Conservation (phyloP, 2,797 vertebrate genomes). For the Melanotaenia maccullochi region DNA sequence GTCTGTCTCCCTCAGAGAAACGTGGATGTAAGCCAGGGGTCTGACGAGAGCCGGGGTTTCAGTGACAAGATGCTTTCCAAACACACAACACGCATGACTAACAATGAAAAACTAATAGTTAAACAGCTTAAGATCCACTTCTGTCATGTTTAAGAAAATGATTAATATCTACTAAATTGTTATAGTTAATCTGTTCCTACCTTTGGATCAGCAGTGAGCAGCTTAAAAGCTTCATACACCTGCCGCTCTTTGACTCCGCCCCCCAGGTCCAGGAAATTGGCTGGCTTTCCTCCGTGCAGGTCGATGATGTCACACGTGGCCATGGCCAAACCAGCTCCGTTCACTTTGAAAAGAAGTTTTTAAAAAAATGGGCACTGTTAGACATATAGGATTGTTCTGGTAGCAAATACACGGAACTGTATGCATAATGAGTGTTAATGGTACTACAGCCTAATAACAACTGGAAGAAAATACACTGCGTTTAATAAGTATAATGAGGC, state of each 20-base stretch:
- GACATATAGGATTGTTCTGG: no score
- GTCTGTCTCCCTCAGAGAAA: conserved; percentile 45
- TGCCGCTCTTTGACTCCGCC: conserved; percentile 96
- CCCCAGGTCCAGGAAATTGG: conserved; percentile 97
- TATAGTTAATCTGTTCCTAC: conserved; percentile 73
- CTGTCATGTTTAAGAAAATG: conserved; percentile 2
- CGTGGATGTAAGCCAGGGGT: conserved; percentile 48
- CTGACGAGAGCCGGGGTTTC: conserved; percentile 59
- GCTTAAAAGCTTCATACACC: conserved; percentile 97
- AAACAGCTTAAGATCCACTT: conserved; percentile 8
- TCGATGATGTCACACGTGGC: conserved; percentile 99
- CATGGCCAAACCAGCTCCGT: conserved; percentile 98
- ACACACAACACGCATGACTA: conserved; percentile 46
- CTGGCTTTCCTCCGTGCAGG: conserved; percentile 94
- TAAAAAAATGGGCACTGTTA: background rate
- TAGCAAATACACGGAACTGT: background rate
- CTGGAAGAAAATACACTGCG: background rate
- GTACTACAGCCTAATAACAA: background rate
- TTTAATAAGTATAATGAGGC: conserved; percentile 19
- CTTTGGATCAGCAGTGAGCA: conserved; percentile 96
- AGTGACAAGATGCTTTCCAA: conserved; percentile 45
- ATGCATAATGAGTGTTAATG: conserved; percentile 2
- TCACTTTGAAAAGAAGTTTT: conserved; percentile 81
- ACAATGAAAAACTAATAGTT: background rate
- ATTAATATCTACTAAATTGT: no score